Conservation (phyloP, 1,140 invertebrate species). For the Cardiocondyla obscurior region DNA sequence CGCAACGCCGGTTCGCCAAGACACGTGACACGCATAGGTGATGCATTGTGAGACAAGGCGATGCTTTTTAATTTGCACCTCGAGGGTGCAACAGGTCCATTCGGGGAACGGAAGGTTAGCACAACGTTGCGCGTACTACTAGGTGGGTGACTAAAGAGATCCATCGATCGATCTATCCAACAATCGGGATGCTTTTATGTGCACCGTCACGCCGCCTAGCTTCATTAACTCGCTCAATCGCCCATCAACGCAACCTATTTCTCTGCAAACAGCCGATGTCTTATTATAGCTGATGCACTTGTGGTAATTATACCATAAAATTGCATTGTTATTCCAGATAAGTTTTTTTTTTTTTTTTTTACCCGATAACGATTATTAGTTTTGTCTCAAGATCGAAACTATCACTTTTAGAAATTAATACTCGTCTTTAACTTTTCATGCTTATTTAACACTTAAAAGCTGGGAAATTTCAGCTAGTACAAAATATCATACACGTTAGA, state of each 20-base stretch:
- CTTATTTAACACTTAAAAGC: neutral
- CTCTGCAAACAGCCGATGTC: neutral
- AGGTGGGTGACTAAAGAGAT: neutral
- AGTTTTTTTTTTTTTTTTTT: neutral
- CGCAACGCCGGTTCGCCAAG: neutral
- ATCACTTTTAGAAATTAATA: neutral
- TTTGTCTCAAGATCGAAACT: neutral
- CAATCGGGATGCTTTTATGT: neutral
- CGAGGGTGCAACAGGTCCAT: conserved; percentile 56
- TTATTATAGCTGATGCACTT: neutral
- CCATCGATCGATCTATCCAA: conserved; percentile 12
- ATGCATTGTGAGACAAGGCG: neutral
- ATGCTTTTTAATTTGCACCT: conserved; percentile 30
- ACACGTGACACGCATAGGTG: conserved; percentile 41
- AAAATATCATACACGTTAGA: neutral
- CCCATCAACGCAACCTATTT: conserved; percentile 26
- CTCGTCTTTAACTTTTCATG: too few relatives aligned
- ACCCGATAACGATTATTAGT: neutral
- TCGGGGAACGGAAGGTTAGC: neutral
- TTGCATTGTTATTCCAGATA: neutral
- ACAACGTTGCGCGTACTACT: neutral
- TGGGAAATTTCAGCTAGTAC: neutral
- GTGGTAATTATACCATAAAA: conserved; percentile 1
- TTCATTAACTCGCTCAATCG: conserved; percentile 42
- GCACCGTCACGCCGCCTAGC: neutral